Conservation (phyloP, 2,113 vertebrate genomes). For the Phainopepla nitens region DNA sequence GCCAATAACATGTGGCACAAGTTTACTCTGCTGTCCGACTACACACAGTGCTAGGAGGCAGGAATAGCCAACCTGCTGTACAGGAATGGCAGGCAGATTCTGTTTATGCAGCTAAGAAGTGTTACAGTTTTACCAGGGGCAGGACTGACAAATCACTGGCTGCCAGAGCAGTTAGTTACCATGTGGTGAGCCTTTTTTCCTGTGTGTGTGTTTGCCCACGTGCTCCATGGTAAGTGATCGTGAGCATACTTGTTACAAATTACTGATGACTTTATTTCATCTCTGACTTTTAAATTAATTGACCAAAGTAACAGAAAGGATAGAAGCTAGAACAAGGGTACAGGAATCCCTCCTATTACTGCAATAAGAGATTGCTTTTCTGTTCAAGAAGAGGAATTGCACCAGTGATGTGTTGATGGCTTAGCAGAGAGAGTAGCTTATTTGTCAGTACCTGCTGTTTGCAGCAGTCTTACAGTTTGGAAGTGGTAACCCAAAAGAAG, state of each 20-base stretch:
- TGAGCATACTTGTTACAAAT: background rate
- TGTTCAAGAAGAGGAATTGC: background rate
- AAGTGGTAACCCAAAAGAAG: background rate
- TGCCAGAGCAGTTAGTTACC: background rate
- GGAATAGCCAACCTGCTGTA: slow-evolving; percentile 36
- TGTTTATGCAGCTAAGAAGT: background rate
- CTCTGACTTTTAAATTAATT: background rate
- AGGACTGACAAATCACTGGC: background rate
- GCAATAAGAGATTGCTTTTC: background rate
- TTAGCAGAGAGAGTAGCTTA: background rate
- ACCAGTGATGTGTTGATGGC: background rate
- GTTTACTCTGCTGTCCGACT: background rate
- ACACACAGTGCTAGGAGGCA: background rate
- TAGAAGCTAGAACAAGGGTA: background rate
- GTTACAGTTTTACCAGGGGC: background rate
- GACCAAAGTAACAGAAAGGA: background rate
- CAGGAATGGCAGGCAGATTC: slow-evolving; percentile 31
- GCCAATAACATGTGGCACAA: background rate
- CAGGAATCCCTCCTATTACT: background rate
- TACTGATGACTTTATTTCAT: background rate
- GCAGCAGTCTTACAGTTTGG: background rate
- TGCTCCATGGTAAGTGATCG: background rate
- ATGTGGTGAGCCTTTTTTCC: background rate
- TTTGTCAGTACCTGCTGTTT: background rate
- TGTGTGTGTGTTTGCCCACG: background rate